Conservation (phyloP, 35 echinoderm and acorn worm species). For the Nesometra sesokonis region DNA sequence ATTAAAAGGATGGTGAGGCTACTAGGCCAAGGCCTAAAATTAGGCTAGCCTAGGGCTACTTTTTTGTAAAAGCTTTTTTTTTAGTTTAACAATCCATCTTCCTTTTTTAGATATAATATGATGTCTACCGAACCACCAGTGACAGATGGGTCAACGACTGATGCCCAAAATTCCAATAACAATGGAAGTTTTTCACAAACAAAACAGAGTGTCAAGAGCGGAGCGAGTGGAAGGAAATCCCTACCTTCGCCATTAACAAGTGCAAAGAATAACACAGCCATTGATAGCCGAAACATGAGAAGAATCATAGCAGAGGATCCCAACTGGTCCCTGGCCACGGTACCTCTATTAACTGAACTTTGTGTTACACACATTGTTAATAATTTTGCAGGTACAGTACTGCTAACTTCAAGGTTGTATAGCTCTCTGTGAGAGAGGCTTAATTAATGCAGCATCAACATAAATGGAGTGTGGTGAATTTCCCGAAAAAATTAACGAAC, state of each 20-base stretch:
- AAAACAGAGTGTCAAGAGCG: conserved; percentile 46
- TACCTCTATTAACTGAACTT: conserved; percentile 83
- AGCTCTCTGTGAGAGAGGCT: too few species aligned
- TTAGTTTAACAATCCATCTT: too few species aligned
- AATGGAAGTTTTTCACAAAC: conserved; percentile 22
- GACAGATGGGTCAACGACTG: not conserved
- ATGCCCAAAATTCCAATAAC: conserved; percentile 43
- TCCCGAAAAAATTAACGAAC: too few species aligned
- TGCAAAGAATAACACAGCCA: conserved; percentile 78
- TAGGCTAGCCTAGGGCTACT: not conserved
- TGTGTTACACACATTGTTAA: conserved; percentile 80
- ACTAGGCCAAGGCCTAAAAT: not conserved
- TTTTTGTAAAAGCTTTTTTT: too few species aligned
- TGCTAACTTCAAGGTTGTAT: too few species aligned
- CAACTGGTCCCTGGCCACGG: conserved; percentile 94
- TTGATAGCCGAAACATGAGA: conserved; percentile 83
- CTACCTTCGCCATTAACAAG: conserved; percentile 84
- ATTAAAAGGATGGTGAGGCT: too few species aligned
- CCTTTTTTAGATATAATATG: too few species aligned
- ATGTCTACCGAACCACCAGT: not conserved
- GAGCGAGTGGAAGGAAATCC: conserved; percentile 3
- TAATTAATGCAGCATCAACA: too few species aligned
- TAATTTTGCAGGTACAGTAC: conserved; percentile 97
- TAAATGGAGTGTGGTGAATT: too few species aligned
- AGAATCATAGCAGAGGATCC: conserved; percentile 96